These are phyloP conservation scores for Myiozetetes cayanensis DNA, from an alignment of 2,113 vertebrate genomes.

Conservation along the genomic window DNA sequence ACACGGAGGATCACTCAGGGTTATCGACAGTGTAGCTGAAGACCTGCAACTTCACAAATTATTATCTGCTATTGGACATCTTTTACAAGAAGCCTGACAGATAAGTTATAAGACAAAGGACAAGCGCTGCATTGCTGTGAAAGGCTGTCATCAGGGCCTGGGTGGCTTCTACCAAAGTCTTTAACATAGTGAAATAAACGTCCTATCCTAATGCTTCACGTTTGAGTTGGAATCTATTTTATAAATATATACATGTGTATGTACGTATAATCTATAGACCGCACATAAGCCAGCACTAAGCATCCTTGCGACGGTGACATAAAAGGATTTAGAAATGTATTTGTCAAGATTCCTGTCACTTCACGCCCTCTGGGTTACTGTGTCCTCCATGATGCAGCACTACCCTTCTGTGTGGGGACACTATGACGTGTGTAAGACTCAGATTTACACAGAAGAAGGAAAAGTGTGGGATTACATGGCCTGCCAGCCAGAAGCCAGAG, in stretches of 20 bases:
- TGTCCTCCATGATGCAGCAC: slow-evolving; percentile 90
- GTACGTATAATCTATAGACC: slow-evolving; percentile 29
- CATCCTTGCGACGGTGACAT: slow-evolving; percentile 6
- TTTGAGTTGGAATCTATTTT: slow-evolving; percentile 59
- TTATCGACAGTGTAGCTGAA: slow-evolving; percentile 56
- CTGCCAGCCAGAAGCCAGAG: slow-evolving; percentile 94
- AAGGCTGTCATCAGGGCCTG: slow-evolving; percentile 66
- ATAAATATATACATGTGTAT: background rate
- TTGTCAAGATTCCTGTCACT: slow-evolving; percentile 87
- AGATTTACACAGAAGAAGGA: slow-evolving; percentile 93
- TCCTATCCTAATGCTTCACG: slow-evolving; percentile 13
- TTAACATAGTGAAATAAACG: slow-evolving; percentile 41
- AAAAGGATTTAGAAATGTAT: slow-evolving; percentile 86
- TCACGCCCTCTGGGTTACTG: slow-evolving; percentile 87
- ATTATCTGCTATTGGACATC: slow-evolving; percentile 46
- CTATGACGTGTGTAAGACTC: slow-evolving; percentile 96
- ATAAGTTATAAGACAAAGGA: slow-evolving; percentile 26
- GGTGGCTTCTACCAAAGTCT: slow-evolving; percentile 73
- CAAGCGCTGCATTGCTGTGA: slow-evolving; percentile 21
- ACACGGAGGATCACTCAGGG: slow-evolving; percentile 59
- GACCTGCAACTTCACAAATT: slow-evolving; percentile 54
- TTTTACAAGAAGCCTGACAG: slow-evolving; percentile 53
- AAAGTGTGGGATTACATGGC: slow-evolving; percentile 99
- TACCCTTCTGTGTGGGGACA: slow-evolving; percentile 95
- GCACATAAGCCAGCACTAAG: background rate